phyloP scores from a whole-genome alignment of 2,113 vertebrate species.

The Camelus bactrianus region DNA sequence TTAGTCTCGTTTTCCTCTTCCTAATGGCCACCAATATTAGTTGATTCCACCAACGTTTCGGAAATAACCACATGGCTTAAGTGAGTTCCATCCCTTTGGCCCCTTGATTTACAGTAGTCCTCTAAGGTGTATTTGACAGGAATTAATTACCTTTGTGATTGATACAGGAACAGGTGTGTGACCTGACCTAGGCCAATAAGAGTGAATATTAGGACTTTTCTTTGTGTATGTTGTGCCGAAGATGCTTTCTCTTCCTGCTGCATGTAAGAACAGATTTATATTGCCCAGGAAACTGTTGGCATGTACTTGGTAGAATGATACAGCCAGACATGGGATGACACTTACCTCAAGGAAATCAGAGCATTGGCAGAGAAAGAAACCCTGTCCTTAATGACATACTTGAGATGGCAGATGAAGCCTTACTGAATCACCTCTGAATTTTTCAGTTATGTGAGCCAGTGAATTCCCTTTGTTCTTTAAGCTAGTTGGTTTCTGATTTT shows the following conservation, averaged over 20 bases:
- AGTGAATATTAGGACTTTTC: background rate
- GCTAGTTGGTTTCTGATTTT: background rate
- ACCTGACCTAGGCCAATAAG: background rate
- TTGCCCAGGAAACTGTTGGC: background rate
- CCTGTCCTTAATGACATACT: background rate
- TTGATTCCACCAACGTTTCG: background rate
- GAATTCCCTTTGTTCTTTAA: constrained; percentile 1
- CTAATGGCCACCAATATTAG: background rate
- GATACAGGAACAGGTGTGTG: background rate
- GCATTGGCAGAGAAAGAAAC: background rate
- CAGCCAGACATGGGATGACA: background rate
- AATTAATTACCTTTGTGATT: background rate
- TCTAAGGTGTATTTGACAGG: background rate
- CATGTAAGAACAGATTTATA: background rate
- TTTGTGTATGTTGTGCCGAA: background rate
- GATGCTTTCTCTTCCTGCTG: background rate
- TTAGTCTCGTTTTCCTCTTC: background rate
- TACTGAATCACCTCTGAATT: background rate
- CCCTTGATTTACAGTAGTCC: background rate
- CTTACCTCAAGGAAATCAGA: background rate
- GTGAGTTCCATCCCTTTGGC: background rate
- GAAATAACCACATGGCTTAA: background rate
- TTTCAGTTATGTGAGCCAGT: background rate
- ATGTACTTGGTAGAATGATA: background rate
- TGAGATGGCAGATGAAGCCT: background rate